Evolutionary conservation across 2,888 invertebrate genomes (phyloP).

Genomic region (Pristionchus japonicus): DNA sequence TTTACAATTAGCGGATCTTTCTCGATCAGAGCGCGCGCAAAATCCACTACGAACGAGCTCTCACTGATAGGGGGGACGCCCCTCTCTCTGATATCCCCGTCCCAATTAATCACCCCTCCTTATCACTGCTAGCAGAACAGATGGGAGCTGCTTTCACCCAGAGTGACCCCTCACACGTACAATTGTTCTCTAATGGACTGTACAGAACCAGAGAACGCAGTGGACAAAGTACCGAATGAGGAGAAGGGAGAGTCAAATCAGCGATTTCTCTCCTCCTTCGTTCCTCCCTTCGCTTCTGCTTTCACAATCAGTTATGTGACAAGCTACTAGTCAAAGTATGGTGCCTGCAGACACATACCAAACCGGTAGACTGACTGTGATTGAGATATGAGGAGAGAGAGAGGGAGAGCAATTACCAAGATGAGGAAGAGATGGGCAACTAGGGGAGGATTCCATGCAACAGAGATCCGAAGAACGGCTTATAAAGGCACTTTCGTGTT

Average conservation of each 20-base stretch:
- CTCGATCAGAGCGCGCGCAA: neutral
- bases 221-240: neutral
- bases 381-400: neutral
- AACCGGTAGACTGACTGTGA: constrained; percentile 9
- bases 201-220: neutral
- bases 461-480: neutral
- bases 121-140: constrained; percentile 1
- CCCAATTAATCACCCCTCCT: constrained; percentile 20
- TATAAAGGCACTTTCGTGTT: neutral
- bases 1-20: neutral
- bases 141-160: neutral
- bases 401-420: constrained; percentile 18
- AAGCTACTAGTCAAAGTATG: constrained; percentile 9
- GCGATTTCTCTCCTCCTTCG: neutral
- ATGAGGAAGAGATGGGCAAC: neutral
- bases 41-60: constrained; percentile 17
- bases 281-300: neutral
- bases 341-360: neutral
- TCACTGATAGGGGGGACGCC: neutral
- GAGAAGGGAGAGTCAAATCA: neutral
- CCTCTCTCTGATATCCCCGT: constrained; percentile 26
- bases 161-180: neutral
- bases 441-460: neutral
- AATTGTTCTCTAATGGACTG: neutral
- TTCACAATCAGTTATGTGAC: constrained; percentile 12